phyloP scores from a whole-genome alignment of 1,140 invertebrate species.

The Papilio dardanus region DNA sequence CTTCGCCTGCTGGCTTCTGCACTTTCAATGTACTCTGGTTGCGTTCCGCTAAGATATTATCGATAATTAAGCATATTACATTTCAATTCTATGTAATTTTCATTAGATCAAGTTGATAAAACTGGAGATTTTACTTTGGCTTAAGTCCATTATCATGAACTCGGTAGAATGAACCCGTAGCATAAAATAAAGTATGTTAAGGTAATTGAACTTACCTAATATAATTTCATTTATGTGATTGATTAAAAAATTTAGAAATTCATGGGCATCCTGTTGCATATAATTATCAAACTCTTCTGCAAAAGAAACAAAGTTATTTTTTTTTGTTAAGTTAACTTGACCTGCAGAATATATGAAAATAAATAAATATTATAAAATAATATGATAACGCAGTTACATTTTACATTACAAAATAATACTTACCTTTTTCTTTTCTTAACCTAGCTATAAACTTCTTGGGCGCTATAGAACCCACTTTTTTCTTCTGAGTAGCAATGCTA shows the following conservation, averaged over 20 bases:
- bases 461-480: conserved; percentile 99
- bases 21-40: conserved; percentile 86
- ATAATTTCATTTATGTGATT: conserved; percentile 98
- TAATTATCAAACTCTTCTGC: conserved; percentile 99
- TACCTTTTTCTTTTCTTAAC: conserved; percentile 99
- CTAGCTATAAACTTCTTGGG: conserved; percentile 99
- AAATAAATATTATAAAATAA: too few species aligned
- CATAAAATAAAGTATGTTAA: too few species aligned
- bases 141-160: too few species aligned
- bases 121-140: not conserved
- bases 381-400: too few species aligned
- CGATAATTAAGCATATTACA: too few species aligned
- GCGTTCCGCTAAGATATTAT: conserved; percentile 87
- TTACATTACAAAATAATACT: too few species aligned
- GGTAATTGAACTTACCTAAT: conserved; percentile 91
- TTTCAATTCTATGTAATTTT: too few species aligned
- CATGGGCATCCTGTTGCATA: conserved; percentile 99
- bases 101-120: too few species aligned
- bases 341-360: too few species aligned
- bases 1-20: conserved; percentile 68
- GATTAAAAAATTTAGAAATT: conserved; percentile 99
- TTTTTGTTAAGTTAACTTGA: too few species aligned
- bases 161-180: too few species aligned
- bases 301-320: conserved; percentile 71
- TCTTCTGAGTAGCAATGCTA: conserved; percentile 99